phyloP scores from a whole-genome alignment of 2,797 vertebrate species.

The Toxotes lorentzi region DNA sequence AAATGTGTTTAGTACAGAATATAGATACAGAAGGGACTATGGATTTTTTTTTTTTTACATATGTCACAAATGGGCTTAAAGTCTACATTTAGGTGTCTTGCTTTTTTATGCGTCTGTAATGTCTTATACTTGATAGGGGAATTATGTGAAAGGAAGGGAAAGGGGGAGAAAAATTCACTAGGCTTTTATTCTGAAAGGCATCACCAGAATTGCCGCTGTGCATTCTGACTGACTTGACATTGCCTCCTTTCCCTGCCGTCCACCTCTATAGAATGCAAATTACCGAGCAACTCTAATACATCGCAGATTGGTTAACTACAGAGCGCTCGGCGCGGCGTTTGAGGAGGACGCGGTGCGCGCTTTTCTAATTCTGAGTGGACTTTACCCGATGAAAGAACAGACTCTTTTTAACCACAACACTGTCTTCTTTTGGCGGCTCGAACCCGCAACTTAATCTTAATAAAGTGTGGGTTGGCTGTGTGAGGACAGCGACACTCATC shows the following conservation, averaged over 20 bases:
- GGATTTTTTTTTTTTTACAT: no score
- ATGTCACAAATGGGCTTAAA: fast-evolving
- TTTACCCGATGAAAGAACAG: neutral
- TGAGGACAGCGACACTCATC: constrained; percentile 31
- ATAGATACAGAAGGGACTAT: fast-evolving
- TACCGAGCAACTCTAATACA: constrained; percentile 57
- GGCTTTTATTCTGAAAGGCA: constrained; percentile 62
- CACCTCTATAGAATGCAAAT: constrained; percentile 79
- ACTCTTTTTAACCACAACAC: neutral
- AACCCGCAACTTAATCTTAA: constrained; percentile 54
- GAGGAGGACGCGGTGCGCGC: constrained; percentile 45
- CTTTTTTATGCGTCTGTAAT: neutral
- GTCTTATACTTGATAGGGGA: neutral
- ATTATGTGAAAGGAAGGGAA: neutral
- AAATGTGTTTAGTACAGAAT: neutral
- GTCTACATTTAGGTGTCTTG: neutral
- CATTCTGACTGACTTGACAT: fast-evolving
- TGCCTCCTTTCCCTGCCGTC: constrained; percentile 25
- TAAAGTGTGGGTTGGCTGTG: constrained; percentile 20
- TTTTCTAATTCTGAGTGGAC: constrained; percentile 10
- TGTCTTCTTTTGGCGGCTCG: neutral
- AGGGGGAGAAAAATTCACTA: fast-evolving
- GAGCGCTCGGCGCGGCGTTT: constrained; percentile 68
- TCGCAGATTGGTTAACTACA: constrained; percentile 69
- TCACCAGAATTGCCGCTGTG: fast-evolving